Evolutionary conservation across 1,140 invertebrate species (phyloP).

Genomic region (Trinorchestia longiramus): DNA sequence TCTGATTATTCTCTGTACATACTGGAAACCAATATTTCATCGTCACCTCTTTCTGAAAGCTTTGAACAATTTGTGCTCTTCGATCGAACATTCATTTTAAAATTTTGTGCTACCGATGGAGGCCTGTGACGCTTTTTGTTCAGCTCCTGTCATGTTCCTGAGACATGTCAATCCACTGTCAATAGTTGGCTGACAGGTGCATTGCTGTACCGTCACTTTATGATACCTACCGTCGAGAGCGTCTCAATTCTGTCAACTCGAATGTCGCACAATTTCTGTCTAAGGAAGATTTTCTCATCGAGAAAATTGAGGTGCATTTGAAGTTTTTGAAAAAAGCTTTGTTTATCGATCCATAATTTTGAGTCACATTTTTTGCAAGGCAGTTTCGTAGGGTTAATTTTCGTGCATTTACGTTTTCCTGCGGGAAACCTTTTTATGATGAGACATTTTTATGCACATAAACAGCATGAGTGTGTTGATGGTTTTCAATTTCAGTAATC

Average conservation of each 20-base stretch:
- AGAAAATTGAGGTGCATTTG: not conserved
- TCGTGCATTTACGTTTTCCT: too few species aligned
- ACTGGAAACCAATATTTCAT: not conserved
- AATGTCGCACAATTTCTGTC: not conserved
- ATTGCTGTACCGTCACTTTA: not conserved
- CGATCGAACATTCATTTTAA: not conserved
- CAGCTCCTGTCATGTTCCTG: not conserved
- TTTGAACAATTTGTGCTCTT: not conserved
- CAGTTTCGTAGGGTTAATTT: too few species aligned
- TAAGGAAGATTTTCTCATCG: not conserved
- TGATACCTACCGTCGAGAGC: not conserved
- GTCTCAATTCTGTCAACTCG: not conserved
- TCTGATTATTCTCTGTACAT: not conserved
- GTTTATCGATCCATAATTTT: not conserved
- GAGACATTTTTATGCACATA: not conserved
- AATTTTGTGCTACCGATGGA: not conserved
- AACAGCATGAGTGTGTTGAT: not conserved
- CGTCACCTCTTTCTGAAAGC: not conserved
- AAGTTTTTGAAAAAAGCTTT: not conserved
- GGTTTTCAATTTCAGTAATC: not conserved
- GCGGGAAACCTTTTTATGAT: not conserved
- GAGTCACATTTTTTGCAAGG: not conserved
- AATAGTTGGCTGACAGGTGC: not conserved
- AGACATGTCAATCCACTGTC: not conserved
- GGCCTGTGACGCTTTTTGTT: not conserved